phyloP scores from a whole-genome alignment of 1,140 invertebrate genomes.

The Augochlora pura region DNA sequence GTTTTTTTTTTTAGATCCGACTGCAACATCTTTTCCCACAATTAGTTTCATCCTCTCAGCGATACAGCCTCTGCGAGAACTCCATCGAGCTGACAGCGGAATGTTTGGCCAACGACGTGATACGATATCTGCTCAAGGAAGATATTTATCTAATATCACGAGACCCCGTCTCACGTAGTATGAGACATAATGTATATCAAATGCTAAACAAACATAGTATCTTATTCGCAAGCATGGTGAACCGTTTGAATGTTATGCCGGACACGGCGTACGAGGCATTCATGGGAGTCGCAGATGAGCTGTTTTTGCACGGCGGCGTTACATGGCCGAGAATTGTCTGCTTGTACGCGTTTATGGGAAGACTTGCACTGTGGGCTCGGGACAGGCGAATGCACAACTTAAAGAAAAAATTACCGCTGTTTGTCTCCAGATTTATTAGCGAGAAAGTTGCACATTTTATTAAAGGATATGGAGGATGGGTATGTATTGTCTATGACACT shows the following conservation, averaged over 20 bases:
- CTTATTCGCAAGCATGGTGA: constrained; percentile 83
- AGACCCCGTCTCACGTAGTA: constrained; percentile 76
- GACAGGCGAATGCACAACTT: constrained; percentile 78
- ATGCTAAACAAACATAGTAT: constrained; percentile 83
- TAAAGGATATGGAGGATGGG: constrained; percentile 78
- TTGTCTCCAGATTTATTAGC: constrained; percentile 75
- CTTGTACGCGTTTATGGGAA: constrained; percentile 83
- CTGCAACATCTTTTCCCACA: constrained; percentile 77
- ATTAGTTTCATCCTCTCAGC: constrained; percentile 60
- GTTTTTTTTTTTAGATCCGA: constrained; percentile 68
- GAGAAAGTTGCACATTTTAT: constrained; percentile 77
- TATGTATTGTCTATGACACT: constrained; percentile 50
- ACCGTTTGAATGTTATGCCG: constrained; percentile 80
- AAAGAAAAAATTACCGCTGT: constrained; percentile 76
- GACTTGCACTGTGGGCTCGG: constrained; percentile 80
- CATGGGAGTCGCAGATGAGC: constrained; percentile 82
- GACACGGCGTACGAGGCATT: constrained; percentile 82
- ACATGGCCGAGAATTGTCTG: constrained; percentile 84
- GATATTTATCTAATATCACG: constrained; percentile 77
- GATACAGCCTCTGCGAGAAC: constrained; percentile 71
- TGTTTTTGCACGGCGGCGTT: constrained; percentile 80
- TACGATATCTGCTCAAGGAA: constrained; percentile 77
- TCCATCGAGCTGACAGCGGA: constrained; percentile 75
- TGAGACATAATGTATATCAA: constrained; percentile 79
- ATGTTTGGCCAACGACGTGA: constrained; percentile 75